Evolutionary conservation across 1,140 invertebrate genomes (phyloP), one percentile per base, ranked within the genome.

Genomic region (Heliconius nattereri): DNA sequence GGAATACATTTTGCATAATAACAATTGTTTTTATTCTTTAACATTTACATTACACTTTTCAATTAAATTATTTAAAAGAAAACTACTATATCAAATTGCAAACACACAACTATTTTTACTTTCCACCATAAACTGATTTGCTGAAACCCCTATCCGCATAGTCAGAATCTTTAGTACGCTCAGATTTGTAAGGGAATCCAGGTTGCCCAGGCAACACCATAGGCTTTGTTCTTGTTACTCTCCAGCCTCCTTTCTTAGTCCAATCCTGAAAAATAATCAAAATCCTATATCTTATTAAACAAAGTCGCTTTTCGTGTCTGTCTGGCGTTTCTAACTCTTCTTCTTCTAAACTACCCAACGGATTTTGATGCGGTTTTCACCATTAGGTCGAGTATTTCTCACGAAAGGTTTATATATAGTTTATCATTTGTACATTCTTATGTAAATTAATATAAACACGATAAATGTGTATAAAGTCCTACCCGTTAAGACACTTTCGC

Each of bases 1-100:
- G 98, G 98, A 86, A 97, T 99, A 90, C 98, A 99, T 96, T 99
- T 99, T 95, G 92, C 92, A 85, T 94, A 86, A 84, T 73, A 78
- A 80, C 76, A 84, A 57, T 71, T 77, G 79, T 82, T 29, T 78
- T 80, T 82, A 81, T 79, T 81, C 16, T 81, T 75, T 45, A 70
- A 73, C 49, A 77, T 72, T 37, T 73, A 76, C 75, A 52, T 72
- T 75, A 57, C 70, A 71, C 9, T 49, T 26, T 20, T 70, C 45
- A 3, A 79, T 71, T 75, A 75, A 71, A 70, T 37, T 11, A 35
- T 54, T 77, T 71, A 7, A 73, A 66, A 80, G 54, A 66, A 73
- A 78, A 74, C 75, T 81, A 75, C 75, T 71, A 32, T 11, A 45
- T 77, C 8, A 29, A 71, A 52, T 72, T 35, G 40, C 26, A 77